Base-by-base conservation (phyloP, 2,888 invertebrate species). In the Carterocephalus palaemon region DNA sequence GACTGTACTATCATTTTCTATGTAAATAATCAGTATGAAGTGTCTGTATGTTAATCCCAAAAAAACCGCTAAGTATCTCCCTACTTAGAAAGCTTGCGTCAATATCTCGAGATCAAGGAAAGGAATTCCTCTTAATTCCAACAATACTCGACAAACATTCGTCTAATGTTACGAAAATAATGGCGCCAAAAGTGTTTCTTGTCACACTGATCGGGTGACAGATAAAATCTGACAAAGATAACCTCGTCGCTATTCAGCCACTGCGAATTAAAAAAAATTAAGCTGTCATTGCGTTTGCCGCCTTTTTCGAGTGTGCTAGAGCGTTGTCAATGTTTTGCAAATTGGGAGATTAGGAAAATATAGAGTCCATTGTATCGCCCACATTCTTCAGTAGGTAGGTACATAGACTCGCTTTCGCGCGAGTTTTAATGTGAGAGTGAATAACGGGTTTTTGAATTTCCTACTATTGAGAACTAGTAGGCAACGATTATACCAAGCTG, bases 141-240 rank as follows among this genome's bases (percentile, higher is more conserved):
- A 33, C 43, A 52, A 48, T 47, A 52, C 41, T 49, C 51, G 45
- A 46, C 62, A 67, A 67, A 69, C 67, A 64, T 42, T 37, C 52
- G 59, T 65, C 53, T 68, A 59, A 65, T 62, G 61, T 71, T 73
- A 66, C 70, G 55, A 62, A 63, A 70, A 74, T 70, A 73, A 69
- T 71, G 64, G 60, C 69, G 51, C 62, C 57, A 53, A 65, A 70
- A 73, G 75, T 72, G 75, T 74, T 70, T 65, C 62, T 62, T 47
- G 65, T 57, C 61, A 74, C 75, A 69, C 75, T 61, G 72, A 74
- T 75, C 59, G 49, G 53, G 52, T 54, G 38, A 46, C 38, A 46
- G 45, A 38, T 38, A 46, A 38, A 38, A 32, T 38, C 32, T 32
- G 38, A 38, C 37, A 46, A 38, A 47, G 36, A 28, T 41, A 24